These are phyloP conservation scores for Takifugu flavidus DNA, from an alignment of 2,113 vertebrate species.

Conservation along the genomic window DNA sequence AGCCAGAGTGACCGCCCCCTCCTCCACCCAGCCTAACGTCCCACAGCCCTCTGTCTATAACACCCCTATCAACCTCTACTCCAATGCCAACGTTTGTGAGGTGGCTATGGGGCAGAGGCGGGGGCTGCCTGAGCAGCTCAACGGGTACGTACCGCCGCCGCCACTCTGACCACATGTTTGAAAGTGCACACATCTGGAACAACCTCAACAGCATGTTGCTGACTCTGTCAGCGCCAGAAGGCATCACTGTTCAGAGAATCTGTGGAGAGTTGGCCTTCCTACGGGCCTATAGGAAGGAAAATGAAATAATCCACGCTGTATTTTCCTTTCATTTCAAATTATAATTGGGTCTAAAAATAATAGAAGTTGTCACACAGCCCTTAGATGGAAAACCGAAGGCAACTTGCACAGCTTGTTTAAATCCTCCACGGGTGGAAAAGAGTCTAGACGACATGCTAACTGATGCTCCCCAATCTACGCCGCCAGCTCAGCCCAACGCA, in stretches of 20 bases:
- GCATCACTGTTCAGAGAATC: constrained; percentile 3
- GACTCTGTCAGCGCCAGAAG: constrained; percentile 1
- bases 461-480: constrained; percentile 28
- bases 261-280: constrained; percentile 5
- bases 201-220: background rate
- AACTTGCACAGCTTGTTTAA: constrained; percentile 44
- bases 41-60: constrained; percentile 84
- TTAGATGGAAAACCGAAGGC: constrained; percentile 9
- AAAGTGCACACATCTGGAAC: no score
- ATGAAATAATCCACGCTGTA: constrained; percentile 7
- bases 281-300: constrained; percentile 8
- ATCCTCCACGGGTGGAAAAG: constrained; percentile 26
- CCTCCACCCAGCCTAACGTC: constrained; percentile 75
- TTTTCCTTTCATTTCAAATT: background rate
- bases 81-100: constrained; percentile 80
- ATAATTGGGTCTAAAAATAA: no score
- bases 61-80: constrained; percentile 80
- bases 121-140: constrained; percentile 82
- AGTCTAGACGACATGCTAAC: constrained; percentile 17
- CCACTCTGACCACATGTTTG: background rate
- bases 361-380: constrained; percentile 22
- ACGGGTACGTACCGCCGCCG: constrained; percentile 84
- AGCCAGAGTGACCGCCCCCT: constrained; percentile 77
- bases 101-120: constrained; percentile 86
- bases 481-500: constrained; percentile 18